Base-by-base conservation (phyloP, 2,888 invertebrate species). In the Oxystoma pomonae region DNA sequence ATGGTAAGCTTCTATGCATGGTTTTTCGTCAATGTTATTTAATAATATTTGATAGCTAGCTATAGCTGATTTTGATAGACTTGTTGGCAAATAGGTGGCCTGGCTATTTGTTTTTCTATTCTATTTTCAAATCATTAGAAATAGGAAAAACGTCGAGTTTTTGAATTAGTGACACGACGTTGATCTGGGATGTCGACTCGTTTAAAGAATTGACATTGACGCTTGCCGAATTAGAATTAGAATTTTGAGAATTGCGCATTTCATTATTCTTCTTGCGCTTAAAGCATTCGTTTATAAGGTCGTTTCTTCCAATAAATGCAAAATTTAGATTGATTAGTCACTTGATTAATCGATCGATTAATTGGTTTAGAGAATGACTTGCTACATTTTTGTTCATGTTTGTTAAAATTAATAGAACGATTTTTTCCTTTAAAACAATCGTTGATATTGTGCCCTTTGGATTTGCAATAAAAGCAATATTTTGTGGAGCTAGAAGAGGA, bases 261-360 rank as follows among this genome's bases (percentile, higher is more conserved):
- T 52, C 21, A 53, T 67, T 65, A 59, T 65, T 65, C n/a, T 20
- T 59, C 16, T 65, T 55, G 18, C 63, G 9, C 57, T 21, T 57
- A 17, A 22, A 57, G 17, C 57, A 57, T 1, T 57, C 57, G 22
- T n/a, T n/a, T n/a, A n/a, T n/a, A n/a, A n/a, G n/a, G n/a, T n/a
- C n/a, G n/a, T n/a, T n/a, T n/a, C n/a, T 68, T 20, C 69, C 72
- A 53, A 71, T 20, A 12, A 72, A 49, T 17, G 68, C 69, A 49
- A 69, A 70, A 57, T 65, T 67, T 12, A 9, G 16, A 16, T 16
- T 55, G n/a, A 57, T 56, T 18, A 61, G 22, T 52, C 61, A 16
- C 56, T 64, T 67, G 1, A 57, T 17, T 58, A n/a, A n/a, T n/a
- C n/a, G n/a, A n/a, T n/a, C n/a, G n/a, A n/a, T n/a, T n/a, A n/a